Evolutionary conservation across 2,888 invertebrate genomes (phyloP).

Genomic region (Callyntrura sp.): DNA sequence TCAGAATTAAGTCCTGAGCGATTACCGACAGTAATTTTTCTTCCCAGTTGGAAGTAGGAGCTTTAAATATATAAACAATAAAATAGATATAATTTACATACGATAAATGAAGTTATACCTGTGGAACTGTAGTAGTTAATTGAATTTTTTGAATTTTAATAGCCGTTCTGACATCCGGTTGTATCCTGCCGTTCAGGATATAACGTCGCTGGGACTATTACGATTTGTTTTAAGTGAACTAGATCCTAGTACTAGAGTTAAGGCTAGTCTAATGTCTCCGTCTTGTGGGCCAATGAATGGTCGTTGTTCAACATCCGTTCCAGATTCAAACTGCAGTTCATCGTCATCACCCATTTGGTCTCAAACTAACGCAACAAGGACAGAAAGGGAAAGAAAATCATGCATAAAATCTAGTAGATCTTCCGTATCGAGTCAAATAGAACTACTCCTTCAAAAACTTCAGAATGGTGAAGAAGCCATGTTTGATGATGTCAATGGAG

Average conservation of each 20-base stretch:
- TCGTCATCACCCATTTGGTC: background rate
- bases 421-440: slow-evolving; percentile 66
- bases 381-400: slow-evolving; percentile 26
- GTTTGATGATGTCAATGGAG: background rate
- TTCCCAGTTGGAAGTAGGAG: slow-evolving; percentile 82
- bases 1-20: slow-evolving; percentile 77
- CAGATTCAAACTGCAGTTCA: background rate
- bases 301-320: slow-evolving; percentile 28
- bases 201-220: slow-evolving; percentile 79
- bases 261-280: slow-evolving; percentile 80
- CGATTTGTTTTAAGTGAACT: slow-evolving; percentile 82
- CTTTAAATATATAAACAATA: too few relatives aligned
- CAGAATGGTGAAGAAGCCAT: slow-evolving; percentile 67
- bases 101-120: too few relatives aligned
- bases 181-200: slow-evolving; percentile 78
- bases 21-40: slow-evolving; percentile 81
- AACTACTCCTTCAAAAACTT: slow-evolving; percentile 65
- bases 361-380: slow-evolving; percentile 49
- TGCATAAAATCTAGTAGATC: slow-evolving; percentile 63
- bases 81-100: too few relatives aligned
- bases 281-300: slow-evolving; percentile 61
- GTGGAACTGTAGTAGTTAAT: background rate
- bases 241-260: slow-evolving; percentile 79
- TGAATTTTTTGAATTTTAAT: slow-evolving; percentile 9
- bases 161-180: slow-evolving; percentile 80